Evolutionary conservation across 2,797 vertebrate species (phyloP), one percentile per base, ranked within the genome.

Genomic region (Neoniphon sammara): DNA sequence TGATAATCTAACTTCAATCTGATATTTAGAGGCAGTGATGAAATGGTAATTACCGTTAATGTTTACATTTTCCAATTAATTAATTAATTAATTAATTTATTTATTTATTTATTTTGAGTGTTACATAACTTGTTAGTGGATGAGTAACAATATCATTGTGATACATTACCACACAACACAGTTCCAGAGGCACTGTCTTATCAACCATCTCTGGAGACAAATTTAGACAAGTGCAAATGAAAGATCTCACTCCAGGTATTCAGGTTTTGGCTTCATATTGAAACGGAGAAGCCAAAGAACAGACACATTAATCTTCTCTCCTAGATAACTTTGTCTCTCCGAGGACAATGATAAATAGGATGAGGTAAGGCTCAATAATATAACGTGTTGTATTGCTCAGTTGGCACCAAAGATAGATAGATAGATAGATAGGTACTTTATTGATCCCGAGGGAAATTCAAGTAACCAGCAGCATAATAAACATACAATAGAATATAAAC

Each of bases 271-370:
- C 58, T 8, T 83, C 61, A 20, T 44, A 42, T 11, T 46, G 71
- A 77, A 78, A 75, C 18, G 54, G 68, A 89, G 59, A 60, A 63
- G 57, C 63, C 55, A 49, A 53, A 54, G 17, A 70, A 66, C 15
- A 11, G 6, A 59, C 44, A 61, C 75, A 82, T 82, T 20, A 77
- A 69, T 61, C 14, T 57, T 78, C 23, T 10, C 52, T 53, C 61
- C 68, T 44, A 80, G 85, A 84, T 78, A 79, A 67, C 61, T 66
- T 66, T 73, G 42, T 70, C 70, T 85, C 66, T 66, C 58, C 8
- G 54, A 21, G 52, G 84, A 85, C 68, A 74, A 21, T 79, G 84
- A 91, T 69, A 65, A 83, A 86, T 61, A 63, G 60, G 59, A 46
- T 5, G 61, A 83, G 74, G 74, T 70, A 57, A 70, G 57, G 77